Evolutionary conservation across 2,113 vertebrate genomes (phyloP), one percentile per base, ranked within the genome.

Genomic region (Hypocryptadius cinnamomeus): DNA sequence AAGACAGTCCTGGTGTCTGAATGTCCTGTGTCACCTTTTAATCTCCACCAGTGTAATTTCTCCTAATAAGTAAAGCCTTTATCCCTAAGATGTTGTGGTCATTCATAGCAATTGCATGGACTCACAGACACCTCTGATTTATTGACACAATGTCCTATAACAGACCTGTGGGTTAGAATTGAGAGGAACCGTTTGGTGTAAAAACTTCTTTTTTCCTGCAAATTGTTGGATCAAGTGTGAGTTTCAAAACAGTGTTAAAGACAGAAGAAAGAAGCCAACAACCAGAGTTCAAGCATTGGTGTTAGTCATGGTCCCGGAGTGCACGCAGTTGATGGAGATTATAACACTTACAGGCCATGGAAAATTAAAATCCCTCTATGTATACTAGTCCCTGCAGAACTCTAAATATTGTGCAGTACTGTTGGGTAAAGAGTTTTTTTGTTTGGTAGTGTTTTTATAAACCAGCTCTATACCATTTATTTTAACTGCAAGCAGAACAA

Each of bases 341-440:
- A 42, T 81, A 92, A 89, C 85, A 0, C 91, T 90, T 94, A 78
- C 31, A 64, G 63, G 65, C 76, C 87, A 44, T 79, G 79, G 87
- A 95, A 94, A 94, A 94, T 92, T 92, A 89, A 96, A 92, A 93
- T 95, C 79, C 68, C 50, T 94, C 6, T 83, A 56, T 80, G 30
- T 88, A 77, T 94, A 95, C 79, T 94, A 53, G 92, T 96, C 96
- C 94, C 96, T 90, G 71, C 82, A 94, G 96, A 93, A 83, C 88
- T 90, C 82, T 96, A 95, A 96, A 96, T 85, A 74, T 44, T 90
- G 71, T 90, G 82, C 85, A 77, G 64, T 70, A 40, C 90, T 91
- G 88, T 91, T 91, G 64, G 47, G 76, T 80, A 88, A 91, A 93
- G 79, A 85, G 77, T 25, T 69, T 85, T 94, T 92, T 93, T 96